Evolutionary conservation across 2,888 invertebrate genomes (phyloP), one percentile per base, ranked within the genome.

Genomic region (Siphonodentalium dalli): DNA sequence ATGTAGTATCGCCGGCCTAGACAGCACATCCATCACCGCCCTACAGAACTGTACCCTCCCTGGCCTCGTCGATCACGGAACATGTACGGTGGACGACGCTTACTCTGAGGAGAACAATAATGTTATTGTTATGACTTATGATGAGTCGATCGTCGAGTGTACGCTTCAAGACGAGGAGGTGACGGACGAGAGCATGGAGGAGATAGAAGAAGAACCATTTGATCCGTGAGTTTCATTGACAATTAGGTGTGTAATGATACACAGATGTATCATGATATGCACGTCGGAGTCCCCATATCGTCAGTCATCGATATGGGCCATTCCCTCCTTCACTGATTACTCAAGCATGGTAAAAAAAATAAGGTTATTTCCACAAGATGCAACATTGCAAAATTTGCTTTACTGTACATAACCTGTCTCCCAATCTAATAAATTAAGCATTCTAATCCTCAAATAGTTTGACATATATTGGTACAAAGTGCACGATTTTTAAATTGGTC

Each of bases 181-280:
- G n/a, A 61, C 69, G 23, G 74, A 70, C 6, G 72, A 77, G 37
- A 67, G 65, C 40, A 85, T 84, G 43, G 88, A 87, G 57, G 87
- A 88, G 55, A 88, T 88, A 84, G 91, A 92, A 65, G 87, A 65
- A 7, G 77, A 79, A 42, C 66, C 90, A 0, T 93, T 93, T 74
- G 93, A 94, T 81, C 93, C 93, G 0, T 82, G 62, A 74, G 79
- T 72, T 24, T 21, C 7, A n/a, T 27, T 27, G 8, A 15, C 9
- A 23, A 21, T 23, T 20, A 6, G 2, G 23, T 7, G 23, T 5
- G 20, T 34, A 35, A n/a, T n/a, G n/a, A n/a, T n/a, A n/a, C n/a
- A n/a, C n/a, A n/a, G n/a, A n/a, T n/a, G n/a, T n/a, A n/a, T n/a
- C n/a, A n/a, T n/a, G n/a, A n/a, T n/a, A n/a, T n/a, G n/a, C n/a